Evolutionary conservation across 1,140 invertebrate genomes (phyloP), one percentile per base, ranked within the genome.

Genomic region (Helicoverpa armigera): DNA sequence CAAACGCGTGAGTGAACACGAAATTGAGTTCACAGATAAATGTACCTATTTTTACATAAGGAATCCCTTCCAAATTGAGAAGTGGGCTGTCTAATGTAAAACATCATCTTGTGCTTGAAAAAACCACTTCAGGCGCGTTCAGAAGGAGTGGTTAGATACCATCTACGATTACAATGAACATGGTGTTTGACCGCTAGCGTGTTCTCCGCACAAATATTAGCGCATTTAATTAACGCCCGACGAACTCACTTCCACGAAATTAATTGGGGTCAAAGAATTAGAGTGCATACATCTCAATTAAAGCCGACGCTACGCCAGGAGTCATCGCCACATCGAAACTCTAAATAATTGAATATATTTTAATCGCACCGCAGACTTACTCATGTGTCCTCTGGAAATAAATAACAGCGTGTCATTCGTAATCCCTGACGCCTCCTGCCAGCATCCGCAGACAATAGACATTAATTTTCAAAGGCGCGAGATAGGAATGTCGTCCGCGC

Each of bases 251-350:
- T 94, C 90, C 88, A 91, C 87, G 93, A 94, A 93, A 91, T 90
- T 91, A 92, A 94, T 92, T 93, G 88, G 89, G 93, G 91, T 90
- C 89, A 93, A 92, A 93, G 88, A 93, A 91, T 93, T 92, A 91
- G 87, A 88, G 88, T 92, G 91, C 89, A 92, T 90, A 92, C 89
- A 85, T 91, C 88, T 93, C 89, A 93, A 92, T 92, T 92, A 89
- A 89, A 88, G 72, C 61, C 82, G 85, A 87, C 86, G 86, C 79
- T 82, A 75, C 50, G 69, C 82, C 72, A 70, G 79, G 79, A 82
- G 78, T 82, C 86, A 81, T 83, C 81, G 75, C 76, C 79, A 60
- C 51, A 29, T 60, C 29, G 56, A 56, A 69, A 69, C 60, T 31
- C 0, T 11, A 78, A 29, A 78, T 69, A 69, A 69, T 69, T 78